These are phyloP conservation scores for Sapayoa aenigma DNA, from an alignment of 2,113 vertebrate genomes.

Conservation along the genomic window DNA sequence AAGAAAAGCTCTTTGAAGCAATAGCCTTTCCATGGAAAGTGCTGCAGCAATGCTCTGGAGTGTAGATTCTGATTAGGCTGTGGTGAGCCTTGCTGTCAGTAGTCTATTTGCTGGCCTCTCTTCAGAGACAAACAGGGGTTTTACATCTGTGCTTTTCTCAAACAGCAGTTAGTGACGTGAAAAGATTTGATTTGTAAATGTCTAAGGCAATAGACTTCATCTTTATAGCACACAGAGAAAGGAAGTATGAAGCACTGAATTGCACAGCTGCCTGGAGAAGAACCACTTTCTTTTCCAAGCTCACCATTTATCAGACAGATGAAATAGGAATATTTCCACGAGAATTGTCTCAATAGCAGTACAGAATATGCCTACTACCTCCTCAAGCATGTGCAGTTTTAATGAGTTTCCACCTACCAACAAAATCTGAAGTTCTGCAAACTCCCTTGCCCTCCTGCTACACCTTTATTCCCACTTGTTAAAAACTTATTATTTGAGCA, in stretches of 20 bases:
- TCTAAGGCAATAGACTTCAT: slow-evolving; percentile 40
- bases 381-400: neutral
- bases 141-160: slow-evolving; percentile 19
- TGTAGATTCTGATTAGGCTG: neutral
- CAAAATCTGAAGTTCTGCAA: neutral
- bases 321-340: slow-evolving; percentile 15
- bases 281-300: neutral
- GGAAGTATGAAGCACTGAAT: neutral
- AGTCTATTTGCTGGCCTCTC: neutral
- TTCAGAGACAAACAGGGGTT: neutral
- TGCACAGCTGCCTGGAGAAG: slow-evolving; percentile 44
- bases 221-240: neutral
- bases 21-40: neutral
- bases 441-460: neutral
- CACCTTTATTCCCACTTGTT: neutral
- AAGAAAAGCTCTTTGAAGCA: neutral
- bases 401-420: slow-evolving; percentile 36
- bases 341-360: slow-evolving; percentile 9
- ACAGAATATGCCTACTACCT: neutral
- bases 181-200: slow-evolving; percentile 55
- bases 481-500: neutral
- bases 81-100: neutral
- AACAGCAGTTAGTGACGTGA: slow-evolving; percentile 13
- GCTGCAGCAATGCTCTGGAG: neutral
- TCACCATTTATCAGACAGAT: slow-evolving; percentile 10